Base-by-base conservation (phyloP, 2,888 invertebrate species). In the Pollenia amentaria region DNA sequence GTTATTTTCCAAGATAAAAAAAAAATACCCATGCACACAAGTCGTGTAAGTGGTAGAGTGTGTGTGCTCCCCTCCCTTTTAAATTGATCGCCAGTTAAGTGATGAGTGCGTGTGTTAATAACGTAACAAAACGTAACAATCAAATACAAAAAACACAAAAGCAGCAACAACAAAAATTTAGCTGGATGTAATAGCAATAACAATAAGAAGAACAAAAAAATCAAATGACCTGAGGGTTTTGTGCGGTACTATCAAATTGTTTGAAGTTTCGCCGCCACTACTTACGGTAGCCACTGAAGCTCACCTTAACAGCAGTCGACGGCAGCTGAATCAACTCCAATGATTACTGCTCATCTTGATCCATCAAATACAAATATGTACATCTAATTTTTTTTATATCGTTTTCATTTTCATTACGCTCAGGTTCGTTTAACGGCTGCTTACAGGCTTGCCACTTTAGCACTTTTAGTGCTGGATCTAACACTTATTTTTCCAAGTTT, bases 41-140 rank as follows among this genome's bases (percentile, higher is more conserved):
- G 11, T 21, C 48, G 29, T 12, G 4, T n/a, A 8, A 53, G 10
- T 65, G 69, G 14, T 55, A 53, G 21, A 4, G 29, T 57, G 11
- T n/a, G 21, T 44, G 16, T 14, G 18, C 57, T 69, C 16, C n/a
- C 70, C 46, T 79, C 57, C 53, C 53, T 72, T 84, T 69, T 81
- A 84, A 84, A 87, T 87, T 84, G 87, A 78, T 77, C 77, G 38
- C 62, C 77, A 84, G 84, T 81, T 84, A 87, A 87, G 87, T 87
- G 87, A 81, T 81, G 87, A 87, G 84, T 87, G 87, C 84, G 80
- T 84, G 84, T 81, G 80, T 84, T 84, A 87, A 80, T 84, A 87
- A 87, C 77, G 84, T 72, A 78, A 85, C 69, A 85, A 86, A 82
- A 86, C 82, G 78, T 86, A 87, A 80, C 80, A 84, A 77, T 84